Percentiles rank a stretch among this genome's conserved stretches.
These are phyloP conservation scores for Henricia sp. DNA, from an alignment of 53 echinoderm and acorn worm genomes.

Conservation along the genomic window DNA sequence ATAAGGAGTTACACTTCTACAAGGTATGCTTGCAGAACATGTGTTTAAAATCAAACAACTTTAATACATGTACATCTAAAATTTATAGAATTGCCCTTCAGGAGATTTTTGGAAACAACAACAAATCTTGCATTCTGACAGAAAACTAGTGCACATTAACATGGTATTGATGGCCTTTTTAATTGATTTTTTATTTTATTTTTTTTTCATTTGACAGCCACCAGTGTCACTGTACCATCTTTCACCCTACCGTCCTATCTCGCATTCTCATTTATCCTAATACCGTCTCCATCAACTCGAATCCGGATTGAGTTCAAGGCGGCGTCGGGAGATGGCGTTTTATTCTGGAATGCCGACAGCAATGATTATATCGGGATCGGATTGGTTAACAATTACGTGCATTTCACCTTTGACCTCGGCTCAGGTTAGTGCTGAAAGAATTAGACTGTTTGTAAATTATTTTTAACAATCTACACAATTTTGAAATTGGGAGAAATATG, in stretches of 20 bases:
- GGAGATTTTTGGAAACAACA: no score
- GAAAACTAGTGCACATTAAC: no score
- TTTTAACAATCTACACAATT: neutral
- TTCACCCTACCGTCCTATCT: constrained; percentile 77
- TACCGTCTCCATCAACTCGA: constrained; percentile 54
- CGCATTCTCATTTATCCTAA: constrained; percentile 53
- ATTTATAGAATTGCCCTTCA: no score
- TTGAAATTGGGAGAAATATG: no score
- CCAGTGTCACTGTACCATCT: constrained; percentile 70
- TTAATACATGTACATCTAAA: no score
- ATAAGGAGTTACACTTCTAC: no score
- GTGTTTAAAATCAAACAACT: no score
- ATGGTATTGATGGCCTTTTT: no score
- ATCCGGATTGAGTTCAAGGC: constrained; percentile 83
- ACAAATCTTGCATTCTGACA: no score
- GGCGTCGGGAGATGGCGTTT: constrained; percentile 64
- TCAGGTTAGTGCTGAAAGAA: constrained; percentile 67
- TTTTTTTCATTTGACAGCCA: constrained; percentile 48
- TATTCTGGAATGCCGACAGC: constrained; percentile 92
- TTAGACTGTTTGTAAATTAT: neutral
- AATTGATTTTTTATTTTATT: neutral
- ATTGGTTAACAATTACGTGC: constrained; percentile 67
- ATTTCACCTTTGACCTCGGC: constrained; percentile 93
- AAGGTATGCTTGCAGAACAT: no score
- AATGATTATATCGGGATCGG: constrained; percentile 91